These are phyloP conservation scores for Nylanderia fulva DNA, from an alignment of 1,140 invertebrate species.

Conservation along the genomic window DNA sequence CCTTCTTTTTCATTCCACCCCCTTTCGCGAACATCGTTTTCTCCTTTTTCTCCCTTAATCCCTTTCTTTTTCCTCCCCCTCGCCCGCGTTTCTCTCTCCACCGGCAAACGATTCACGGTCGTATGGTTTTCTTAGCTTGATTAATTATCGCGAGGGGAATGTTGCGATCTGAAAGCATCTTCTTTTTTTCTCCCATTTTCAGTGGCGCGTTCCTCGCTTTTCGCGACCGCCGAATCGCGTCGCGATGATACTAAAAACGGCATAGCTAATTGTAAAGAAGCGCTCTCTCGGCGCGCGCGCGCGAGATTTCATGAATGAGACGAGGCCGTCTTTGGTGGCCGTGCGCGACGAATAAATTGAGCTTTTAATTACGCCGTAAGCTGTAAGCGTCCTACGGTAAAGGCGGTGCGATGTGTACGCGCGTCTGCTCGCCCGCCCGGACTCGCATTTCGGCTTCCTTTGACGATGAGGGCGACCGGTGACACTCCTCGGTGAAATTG, in stretches of 20 bases:
- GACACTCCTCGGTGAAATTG: conserved; percentile 60
- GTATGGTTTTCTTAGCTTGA: conserved; percentile 77
- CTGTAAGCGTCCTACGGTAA: conserved; percentile 39
- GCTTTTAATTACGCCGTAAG: conserved; percentile 69
- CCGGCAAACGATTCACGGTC: conserved; percentile 67
- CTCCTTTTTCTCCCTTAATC: conserved; percentile 18
- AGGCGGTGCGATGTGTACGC: conserved; percentile 32
- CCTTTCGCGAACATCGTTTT: conserved; percentile 6
- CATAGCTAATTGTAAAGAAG: conserved; percentile 71
- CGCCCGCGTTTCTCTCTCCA: conserved; percentile 19
- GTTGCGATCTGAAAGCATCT: conserved; percentile 54
- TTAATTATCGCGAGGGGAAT: conserved; percentile 81
- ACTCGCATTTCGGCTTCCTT: conserved; percentile 45
- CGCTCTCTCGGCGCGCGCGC: conserved; percentile 69
- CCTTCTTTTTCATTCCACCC: neutral
- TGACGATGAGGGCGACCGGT: conserved; percentile 50
- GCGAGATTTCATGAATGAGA: conserved; percentile 72
- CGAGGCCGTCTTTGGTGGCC: conserved; percentile 55
- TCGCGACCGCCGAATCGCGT: conserved; percentile 11
- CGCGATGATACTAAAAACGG: conserved; percentile 42
- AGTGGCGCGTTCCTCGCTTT: conserved; percentile 4
- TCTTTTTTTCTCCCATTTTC: conserved; percentile 35
- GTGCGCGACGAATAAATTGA: conserved; percentile 71
- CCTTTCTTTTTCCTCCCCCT: neutral
- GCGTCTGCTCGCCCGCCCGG: conserved; percentile 19